A percentile compares a stretch with the other conserved stretches of the same genome.
Conservation (phyloP, 2,797 vertebrate species). For the Argya squamiceps region DNA sequence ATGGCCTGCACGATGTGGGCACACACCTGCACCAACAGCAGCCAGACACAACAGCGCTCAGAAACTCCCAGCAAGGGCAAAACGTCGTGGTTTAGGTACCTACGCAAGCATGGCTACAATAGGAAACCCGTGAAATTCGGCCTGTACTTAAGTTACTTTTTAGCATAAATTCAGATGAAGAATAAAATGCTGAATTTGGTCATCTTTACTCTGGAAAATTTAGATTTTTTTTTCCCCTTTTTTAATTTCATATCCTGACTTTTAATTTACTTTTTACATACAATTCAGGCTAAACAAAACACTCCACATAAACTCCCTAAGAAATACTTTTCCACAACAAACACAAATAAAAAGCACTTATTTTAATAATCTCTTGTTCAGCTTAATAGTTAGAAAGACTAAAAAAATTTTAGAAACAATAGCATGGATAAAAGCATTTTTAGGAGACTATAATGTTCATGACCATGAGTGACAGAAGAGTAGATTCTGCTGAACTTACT, state of each 20-base stretch:
- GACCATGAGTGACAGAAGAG: neutral
- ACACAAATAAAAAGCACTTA: neutral
- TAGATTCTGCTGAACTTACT: neutral
- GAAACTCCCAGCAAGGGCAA: accelerated
- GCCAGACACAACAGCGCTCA: neutral
- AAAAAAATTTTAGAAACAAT: neutral
- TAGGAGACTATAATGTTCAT: neutral
- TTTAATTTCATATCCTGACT: neutral
- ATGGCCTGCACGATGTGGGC: slow-evolving; percentile 99
- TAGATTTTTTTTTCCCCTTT: neutral
- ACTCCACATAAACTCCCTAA: neutral
- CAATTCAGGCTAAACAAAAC: neutral
- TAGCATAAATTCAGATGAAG: neutral
- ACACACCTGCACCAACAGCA: slow-evolving; percentile 83
- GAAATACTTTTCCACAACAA: neutral
- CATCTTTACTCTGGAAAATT: neutral
- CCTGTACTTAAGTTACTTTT: neutral
- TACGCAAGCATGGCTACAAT: neutral
- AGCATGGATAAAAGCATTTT: neutral
- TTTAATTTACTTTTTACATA: neutral
- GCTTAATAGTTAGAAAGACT: neutral
- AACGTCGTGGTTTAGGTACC: accelerated
- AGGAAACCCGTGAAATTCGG: neutral
- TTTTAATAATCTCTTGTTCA: neutral
- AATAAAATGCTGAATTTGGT: neutral